Conservation (phyloP, 2,888 invertebrate species). For the Formica aserva region DNA sequence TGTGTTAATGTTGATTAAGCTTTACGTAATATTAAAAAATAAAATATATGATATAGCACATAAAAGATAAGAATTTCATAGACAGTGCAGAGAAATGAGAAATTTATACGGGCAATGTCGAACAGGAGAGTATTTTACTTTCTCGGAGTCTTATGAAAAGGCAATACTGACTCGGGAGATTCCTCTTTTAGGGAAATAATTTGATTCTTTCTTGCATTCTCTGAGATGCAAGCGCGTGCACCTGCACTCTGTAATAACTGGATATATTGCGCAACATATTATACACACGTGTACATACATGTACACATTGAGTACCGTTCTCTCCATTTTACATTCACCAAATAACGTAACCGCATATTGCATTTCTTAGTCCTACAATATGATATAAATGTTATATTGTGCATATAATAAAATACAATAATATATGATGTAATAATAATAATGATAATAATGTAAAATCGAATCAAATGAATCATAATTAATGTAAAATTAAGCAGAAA, state of each 20-base stretch:
- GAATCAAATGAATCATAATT: neutral
- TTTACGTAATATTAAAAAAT: neutral
- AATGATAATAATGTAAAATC: neutral
- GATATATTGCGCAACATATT: slow-evolving; percentile 11
- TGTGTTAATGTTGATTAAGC: too few relatives aligned
- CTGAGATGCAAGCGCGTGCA: neutral
- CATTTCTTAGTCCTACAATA: neutral
- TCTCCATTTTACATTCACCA: neutral
- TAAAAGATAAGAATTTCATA: neutral
- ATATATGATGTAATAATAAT: neutral
- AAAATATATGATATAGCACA: neutral
- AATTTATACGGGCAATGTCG: neutral
- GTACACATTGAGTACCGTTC: neutral
- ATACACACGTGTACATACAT: neutral
- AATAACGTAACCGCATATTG: neutral
- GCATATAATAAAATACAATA: neutral
- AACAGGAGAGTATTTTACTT: neutral
- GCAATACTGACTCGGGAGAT: neutral
- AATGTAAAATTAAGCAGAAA: neutral
- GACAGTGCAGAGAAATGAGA: neutral
- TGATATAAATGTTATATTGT: neutral
- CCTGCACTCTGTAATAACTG: slow-evolving; percentile 15
- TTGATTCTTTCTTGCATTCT: neutral
- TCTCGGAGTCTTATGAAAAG: neutral
- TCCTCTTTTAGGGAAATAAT: neutral